These are phyloP conservation scores for Aleiodes testaceus DNA, from an alignment of 2,888 invertebrate genomes.

Conservation along the genomic window DNA sequence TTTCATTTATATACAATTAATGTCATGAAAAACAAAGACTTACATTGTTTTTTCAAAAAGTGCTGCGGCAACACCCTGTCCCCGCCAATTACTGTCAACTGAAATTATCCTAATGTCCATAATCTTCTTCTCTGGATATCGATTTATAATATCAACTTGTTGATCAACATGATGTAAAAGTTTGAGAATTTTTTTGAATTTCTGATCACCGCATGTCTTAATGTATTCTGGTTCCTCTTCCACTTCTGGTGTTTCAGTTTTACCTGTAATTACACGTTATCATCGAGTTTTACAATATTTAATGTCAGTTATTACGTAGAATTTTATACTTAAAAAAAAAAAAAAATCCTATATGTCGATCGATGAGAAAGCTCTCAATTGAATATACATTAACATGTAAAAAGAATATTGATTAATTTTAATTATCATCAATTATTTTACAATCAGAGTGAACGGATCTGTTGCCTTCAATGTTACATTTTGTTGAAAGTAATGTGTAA, in stretches of 20 bases:
- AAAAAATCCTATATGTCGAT: neutral
- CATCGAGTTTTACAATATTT: too few species aligned
- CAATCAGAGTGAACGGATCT: slow-evolving; percentile 44
- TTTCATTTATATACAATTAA: too few species aligned
- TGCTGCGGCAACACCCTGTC: slow-evolving; percentile 79
- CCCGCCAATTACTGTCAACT: slow-evolving; percentile 79
- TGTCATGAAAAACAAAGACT: too few species aligned
- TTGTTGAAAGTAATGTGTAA: slow-evolving; percentile 4
- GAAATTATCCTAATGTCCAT: slow-evolving; percentile 80
- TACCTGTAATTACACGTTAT: slow-evolving; percentile 58
- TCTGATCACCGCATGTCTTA: slow-evolving; percentile 75
- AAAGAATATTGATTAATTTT: slow-evolving; percentile 8
- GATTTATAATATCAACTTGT: slow-evolving; percentile 76
- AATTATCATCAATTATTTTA: slow-evolving; percentile 36
- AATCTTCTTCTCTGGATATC: slow-evolving; percentile 75
- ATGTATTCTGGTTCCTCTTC: slow-evolving; percentile 73
- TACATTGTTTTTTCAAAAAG: slow-evolving; percentile 79
- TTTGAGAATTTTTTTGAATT: slow-evolving; percentile 79
- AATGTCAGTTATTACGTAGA: neutral
- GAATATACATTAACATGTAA: neutral
- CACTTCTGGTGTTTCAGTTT: slow-evolving; percentile 68
- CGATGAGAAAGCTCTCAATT: neutral
- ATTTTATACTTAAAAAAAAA: neutral
- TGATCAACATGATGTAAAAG: slow-evolving; percentile 77
- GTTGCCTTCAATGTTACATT: neutral